These are phyloP conservation scores for Strix uralensis DNA, from an alignment of 2,113 vertebrate species.

Conservation along the genomic window DNA sequence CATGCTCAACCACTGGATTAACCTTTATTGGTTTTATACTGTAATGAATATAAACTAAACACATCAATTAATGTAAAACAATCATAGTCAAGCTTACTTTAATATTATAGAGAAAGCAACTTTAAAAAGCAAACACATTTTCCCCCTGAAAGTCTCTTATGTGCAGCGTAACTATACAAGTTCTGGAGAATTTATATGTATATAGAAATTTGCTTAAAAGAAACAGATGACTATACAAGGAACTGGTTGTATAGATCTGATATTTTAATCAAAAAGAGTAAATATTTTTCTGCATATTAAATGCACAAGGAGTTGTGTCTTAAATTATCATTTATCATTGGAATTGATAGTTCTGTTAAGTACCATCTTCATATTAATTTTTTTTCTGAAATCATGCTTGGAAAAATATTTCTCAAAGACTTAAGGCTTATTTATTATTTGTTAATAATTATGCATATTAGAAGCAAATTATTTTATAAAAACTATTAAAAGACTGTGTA, in stretches of 20 bases:
- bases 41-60: neutral
- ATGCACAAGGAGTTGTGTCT: neutral
- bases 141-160: neutral
- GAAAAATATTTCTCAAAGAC: neutral
- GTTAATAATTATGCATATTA: neutral
- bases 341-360: neutral
- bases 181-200: neutral
- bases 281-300: neutral
- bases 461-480: neutral
- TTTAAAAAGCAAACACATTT: neutral
- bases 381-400: neutral
- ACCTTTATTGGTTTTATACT: neutral
- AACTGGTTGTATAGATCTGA: neutral
- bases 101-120: neutral
- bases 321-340: neutral
- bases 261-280: neutral
- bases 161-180: neutral
- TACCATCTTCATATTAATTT: neutral
- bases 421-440: neutral
- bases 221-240: neutral
- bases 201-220: neutral
- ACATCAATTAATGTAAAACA: neutral
- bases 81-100: neutral
- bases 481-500: neutral
- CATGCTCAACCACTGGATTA: neutral